These are phyloP conservation scores for Danio aesculapii DNA, from an alignment of 2,797 vertebrate species.

Conservation along the genomic window DNA sequence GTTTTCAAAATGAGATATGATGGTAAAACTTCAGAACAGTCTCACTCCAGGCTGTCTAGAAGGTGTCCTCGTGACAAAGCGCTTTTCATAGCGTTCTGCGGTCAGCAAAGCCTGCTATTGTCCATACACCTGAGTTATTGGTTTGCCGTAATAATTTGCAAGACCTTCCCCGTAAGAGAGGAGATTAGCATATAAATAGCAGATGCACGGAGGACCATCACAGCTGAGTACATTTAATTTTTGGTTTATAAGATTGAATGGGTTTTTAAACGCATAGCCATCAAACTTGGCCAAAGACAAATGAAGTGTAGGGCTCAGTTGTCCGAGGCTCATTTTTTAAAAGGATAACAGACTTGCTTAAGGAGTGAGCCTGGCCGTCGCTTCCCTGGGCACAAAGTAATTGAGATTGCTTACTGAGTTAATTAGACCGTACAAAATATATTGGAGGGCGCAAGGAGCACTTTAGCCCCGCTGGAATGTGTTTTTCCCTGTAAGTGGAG, in stretches of 20 bases:
- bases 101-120: slow-evolving; percentile 67
- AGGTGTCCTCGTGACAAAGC: slow-evolving; percentile 60
- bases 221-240: slow-evolving; percentile 99
- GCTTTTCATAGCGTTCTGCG: slow-evolving; percentile 63
- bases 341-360: slow-evolving; percentile 85
- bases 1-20: slow-evolving; percentile 53
- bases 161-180: slow-evolving; percentile 89
- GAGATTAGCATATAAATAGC: slow-evolving; percentile 99
- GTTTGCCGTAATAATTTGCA: slow-evolving; percentile 96
- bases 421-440: slow-evolving; percentile 82
- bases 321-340: slow-evolving; percentile 89
- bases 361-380: slow-evolving; percentile 77
- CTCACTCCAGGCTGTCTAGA: slow-evolving; percentile 51
- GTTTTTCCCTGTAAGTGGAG: slow-evolving; percentile 63
- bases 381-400: slow-evolving; percentile 82
- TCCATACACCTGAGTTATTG: slow-evolving; percentile 93
- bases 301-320: slow-evolving; percentile 95
- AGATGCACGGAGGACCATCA: slow-evolving; percentile 94
- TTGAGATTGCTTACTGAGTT: slow-evolving; percentile 82
- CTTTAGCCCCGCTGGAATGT: slow-evolving; percentile 61
- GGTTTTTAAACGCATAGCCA: slow-evolving; percentile 97
- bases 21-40: slow-evolving; percentile 57
- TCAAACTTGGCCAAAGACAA: slow-evolving; percentile 97
- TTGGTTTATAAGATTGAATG: slow-evolving; percentile 99
- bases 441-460: slow-evolving; percentile 74